Conservation (phyloP, 2,113 vertebrate genomes). For the Hippolais icterina region DNA sequence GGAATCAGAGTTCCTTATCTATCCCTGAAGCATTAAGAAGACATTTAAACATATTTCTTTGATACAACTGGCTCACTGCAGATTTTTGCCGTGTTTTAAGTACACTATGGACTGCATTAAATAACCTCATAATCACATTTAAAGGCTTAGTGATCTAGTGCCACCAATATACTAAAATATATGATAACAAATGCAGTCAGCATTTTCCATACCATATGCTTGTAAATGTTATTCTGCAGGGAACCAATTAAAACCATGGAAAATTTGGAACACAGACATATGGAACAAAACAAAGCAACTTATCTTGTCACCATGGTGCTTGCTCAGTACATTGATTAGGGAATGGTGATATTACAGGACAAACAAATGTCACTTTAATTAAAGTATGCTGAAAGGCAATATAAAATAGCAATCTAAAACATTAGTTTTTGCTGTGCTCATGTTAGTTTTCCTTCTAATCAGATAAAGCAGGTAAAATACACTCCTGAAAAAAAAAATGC, state of each 20-base stretch:
- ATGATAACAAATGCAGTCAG: conserved; percentile 82
- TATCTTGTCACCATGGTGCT: conserved; percentile 80
- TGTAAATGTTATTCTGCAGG: conserved; percentile 83
- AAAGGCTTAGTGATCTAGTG: conserved; percentile 64
- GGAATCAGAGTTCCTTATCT: neutral
- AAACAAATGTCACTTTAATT: conserved; percentile 75
- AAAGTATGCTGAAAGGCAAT: conserved; percentile 58
- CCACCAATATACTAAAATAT: conserved; percentile 69
- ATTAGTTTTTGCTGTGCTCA: neutral
- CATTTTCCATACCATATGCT: conserved; percentile 83
- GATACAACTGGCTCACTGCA: conserved; percentile 22
- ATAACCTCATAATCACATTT: conserved; percentile 70
- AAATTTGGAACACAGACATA: conserved; percentile 86
- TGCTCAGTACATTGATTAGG: conserved; percentile 78
- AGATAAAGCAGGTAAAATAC: neutral
- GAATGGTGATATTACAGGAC: conserved; percentile 68
- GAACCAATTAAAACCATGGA: conserved; percentile 91
- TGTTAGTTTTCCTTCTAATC: conserved; percentile 22
- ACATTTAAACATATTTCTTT: neutral
- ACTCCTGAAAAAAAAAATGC: neutral
- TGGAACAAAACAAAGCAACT: conserved; percentile 80
- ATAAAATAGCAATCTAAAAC: neutral
- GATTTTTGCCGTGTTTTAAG: conserved; percentile 45
- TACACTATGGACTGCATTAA: conserved; percentile 48
- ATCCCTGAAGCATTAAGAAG: neutral